A percentile compares a stretch with the other conserved stretches of the same genome.
Conservation (phyloP, 2,888 invertebrate species). For the Cheilosia impressa region DNA sequence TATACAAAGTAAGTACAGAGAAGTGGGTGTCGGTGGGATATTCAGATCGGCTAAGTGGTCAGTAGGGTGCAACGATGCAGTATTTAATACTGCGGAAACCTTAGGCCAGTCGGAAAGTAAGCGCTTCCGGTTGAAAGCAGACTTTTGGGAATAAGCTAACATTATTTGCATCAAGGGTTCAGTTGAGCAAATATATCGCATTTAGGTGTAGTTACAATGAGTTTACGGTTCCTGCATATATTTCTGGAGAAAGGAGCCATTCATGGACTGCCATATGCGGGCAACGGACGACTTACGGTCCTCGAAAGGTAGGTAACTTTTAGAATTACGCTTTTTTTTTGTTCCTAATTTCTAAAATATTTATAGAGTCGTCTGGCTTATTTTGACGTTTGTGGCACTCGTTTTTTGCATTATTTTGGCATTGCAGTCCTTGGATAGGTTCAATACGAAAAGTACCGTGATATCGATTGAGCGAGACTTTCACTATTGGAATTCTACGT, state of each 20-base stretch:
- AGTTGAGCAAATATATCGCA: background rate
- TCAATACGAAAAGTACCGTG: slow-evolving; percentile 81
- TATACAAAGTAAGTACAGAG: background rate
- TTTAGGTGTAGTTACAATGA: background rate
- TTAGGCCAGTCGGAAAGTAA: slow-evolving; percentile 3
- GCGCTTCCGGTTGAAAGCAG: background rate
- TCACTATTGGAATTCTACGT: slow-evolving; percentile 81
- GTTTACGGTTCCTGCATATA: slow-evolving; percentile 74
- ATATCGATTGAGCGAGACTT: slow-evolving; percentile 82
- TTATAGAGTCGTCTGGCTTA: slow-evolving; percentile 79
- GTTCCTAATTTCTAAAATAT: slow-evolving; percentile 10
- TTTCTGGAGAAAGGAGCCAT: slow-evolving; percentile 80
- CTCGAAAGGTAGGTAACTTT: slow-evolving; percentile 79
- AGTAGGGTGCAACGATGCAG: slow-evolving; percentile 45
- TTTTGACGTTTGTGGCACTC: slow-evolving; percentile 78
- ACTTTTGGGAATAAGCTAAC: background rate
- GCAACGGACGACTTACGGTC: slow-evolving; percentile 76
- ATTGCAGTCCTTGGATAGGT: slow-evolving; percentile 81
- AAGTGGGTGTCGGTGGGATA: slow-evolving; percentile 20
- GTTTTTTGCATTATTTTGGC: slow-evolving; percentile 79
- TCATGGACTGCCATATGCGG: slow-evolving; percentile 81
- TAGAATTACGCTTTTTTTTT: slow-evolving; percentile 60
- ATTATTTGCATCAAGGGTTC: background rate
- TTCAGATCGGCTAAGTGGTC: slow-evolving; percentile 37
- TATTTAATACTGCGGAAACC: slow-evolving; percentile 17